Base-by-base conservation (phyloP, 2,113 vertebrate species). In the Larimichthys crocea region DNA sequence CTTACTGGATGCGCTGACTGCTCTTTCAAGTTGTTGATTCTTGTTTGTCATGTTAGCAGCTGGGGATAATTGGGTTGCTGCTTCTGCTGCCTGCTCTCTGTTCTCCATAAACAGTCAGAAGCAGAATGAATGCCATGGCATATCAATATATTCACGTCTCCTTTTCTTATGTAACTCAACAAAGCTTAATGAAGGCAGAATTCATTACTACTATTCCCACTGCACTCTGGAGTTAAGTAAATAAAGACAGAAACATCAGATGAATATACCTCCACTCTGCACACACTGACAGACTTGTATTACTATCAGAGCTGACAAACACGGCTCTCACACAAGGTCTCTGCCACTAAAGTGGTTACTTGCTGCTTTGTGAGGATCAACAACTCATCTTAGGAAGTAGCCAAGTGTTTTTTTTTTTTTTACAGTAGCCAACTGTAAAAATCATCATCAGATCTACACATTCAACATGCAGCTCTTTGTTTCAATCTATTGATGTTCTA, bases 11-110 rank as follows among this genome's bases (percentile, higher is more conserved):
- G 94, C 94, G 94, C 92, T 95, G 96, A 95, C 95, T 95, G 94
- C 92, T 89, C 95, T 96, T 96, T 96, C 92, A 96, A 96, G 94
- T 96, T 91, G 94, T 94, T 95, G 95, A 96, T 96, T 94, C 95
- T 88, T 90, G 82, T 86, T 93, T 93, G 92, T 86, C 89, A 93
- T 88, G 87, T 76, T 63, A 4, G 20, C 92, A 88, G 94, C 92
- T 91, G 92, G 94, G 90, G 94, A 96, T 96, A 97, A 97, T 97
- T 96, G 94, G 86, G 80, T 93, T 94, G 86, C 85, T 89, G 84
- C 85, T 91, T 92, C 92, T 83, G 91, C 80, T 90, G 93, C 87
- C 83, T 93, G 89, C 84, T 93, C 95, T 65, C 93, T 92, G 91
- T 94, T 96, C 93, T 94, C 90, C 89, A 96, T 62, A 68, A 72